These are phyloP conservation scores for Danio jaintianensis DNA, from an alignment of 2,797 vertebrate species.

Conservation along the genomic window DNA sequence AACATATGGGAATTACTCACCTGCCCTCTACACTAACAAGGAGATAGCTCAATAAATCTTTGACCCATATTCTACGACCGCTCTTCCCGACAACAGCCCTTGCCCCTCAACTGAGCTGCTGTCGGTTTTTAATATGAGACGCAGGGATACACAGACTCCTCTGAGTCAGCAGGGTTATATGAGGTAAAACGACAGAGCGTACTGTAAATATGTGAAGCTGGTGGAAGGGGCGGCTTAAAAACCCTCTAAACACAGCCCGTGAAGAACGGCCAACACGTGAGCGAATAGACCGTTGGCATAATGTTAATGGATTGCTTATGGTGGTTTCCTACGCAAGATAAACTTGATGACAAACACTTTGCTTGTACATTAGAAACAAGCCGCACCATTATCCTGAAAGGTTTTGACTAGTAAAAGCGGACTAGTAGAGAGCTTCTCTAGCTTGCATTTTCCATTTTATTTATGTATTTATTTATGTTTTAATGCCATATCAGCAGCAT, in stretches of 20 bases:
- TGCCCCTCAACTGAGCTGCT: conserved; percentile 23
- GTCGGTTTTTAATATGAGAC: conserved; percentile 20
- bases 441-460: not conserved
- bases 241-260: not conserved
- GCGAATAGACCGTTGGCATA: not conserved
- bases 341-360: conserved; percentile 1
- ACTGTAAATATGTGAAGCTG: conserved; percentile 14
- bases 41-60: conserved; percentile 49
- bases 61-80: conserved; percentile 47
- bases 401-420: not conserved
- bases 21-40: conserved; percentile 34
- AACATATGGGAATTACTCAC: conserved; percentile 14
- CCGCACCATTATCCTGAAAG: conserved; percentile 10
- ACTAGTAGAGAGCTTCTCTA: not conserved
- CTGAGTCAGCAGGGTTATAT: conserved; percentile 44
- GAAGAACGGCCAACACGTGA: conserved; percentile 7
- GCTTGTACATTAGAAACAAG: not conserved
- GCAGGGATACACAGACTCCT: conserved; percentile 5
- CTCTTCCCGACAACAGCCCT: conserved; percentile 29
- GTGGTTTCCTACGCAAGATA: conserved; percentile 8
- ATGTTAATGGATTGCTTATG: not conserved
- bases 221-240: conserved; percentile 27
- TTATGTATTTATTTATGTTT: no score
- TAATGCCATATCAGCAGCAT: no score
- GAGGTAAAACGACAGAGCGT: conserved; percentile 12